Evolutionary conservation across 2,113 vertebrate species (phyloP).

Genomic region (Ammodytes marinus): DNA sequence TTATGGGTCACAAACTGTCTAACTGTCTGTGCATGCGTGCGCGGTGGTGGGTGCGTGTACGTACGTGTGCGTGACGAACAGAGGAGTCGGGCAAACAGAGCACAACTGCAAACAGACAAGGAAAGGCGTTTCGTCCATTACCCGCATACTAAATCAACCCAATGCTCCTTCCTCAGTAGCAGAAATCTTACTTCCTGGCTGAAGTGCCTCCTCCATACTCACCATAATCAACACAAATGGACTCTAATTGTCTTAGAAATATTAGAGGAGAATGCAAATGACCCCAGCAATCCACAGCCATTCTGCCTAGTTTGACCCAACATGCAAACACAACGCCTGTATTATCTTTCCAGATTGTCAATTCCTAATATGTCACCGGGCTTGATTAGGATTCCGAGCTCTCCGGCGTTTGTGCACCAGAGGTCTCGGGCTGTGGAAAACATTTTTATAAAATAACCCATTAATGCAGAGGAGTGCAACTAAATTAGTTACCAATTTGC

Average conservation of each 20-base stretch:
- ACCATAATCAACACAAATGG: constrained; percentile 73
- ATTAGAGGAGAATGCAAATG: constrained; percentile 70
- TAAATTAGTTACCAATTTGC: constrained; percentile 99
- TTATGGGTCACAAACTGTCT: constrained; percentile 81
- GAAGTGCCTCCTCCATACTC: constrained; percentile 62
- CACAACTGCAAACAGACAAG: constrained; percentile 32
- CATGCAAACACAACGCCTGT: constrained; percentile 71
- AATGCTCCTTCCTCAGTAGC: constrained; percentile 48
- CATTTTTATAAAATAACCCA: constrained; percentile 99
- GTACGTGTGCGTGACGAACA: constrained; percentile 22
- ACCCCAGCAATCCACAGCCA: constrained; percentile 61
- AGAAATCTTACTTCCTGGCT: constrained; percentile 56
- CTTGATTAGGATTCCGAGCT: constrained; percentile 99
- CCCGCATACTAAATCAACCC: constrained; percentile 49
- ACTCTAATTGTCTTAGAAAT: constrained; percentile 65
- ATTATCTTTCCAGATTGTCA: constrained; percentile 98
- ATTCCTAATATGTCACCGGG: constrained; percentile 99
- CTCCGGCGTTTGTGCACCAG: constrained; percentile 95
- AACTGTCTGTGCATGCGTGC: constrained; percentile 36
- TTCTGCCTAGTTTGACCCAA: constrained; percentile 64
- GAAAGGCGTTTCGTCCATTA: constrained; percentile 11
- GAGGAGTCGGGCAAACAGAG: constrained; percentile 24
- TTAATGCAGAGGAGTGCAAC: constrained; percentile 99
- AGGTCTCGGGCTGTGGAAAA: constrained; percentile 99
- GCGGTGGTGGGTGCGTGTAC: constrained; percentile 18